Conservation (phyloP, 1,140 invertebrate genomes). For the Dryas iulia region DNA sequence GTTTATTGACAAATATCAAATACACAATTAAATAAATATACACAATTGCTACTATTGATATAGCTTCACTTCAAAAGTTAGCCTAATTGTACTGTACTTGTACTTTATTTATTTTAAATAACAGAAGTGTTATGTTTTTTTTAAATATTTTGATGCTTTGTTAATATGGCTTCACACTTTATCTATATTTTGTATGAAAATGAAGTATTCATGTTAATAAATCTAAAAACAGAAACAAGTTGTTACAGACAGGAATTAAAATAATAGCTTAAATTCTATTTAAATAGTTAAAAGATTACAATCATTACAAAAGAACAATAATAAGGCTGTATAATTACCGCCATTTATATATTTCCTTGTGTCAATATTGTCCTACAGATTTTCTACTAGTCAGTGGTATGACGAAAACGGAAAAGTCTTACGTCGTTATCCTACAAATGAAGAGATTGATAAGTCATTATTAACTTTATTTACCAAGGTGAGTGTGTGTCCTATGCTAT, state of each 20-base stretch:
- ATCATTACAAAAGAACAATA: not conserved
- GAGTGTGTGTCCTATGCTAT: slow-evolving; percentile 8
- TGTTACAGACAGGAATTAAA: too few relatives aligned
- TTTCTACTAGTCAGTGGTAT: slow-evolving; percentile 89
- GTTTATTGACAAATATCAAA: too few relatives aligned
- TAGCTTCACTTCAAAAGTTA: too few relatives aligned
- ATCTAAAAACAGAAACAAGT: too few relatives aligned
- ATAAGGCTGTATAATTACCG: not conserved
- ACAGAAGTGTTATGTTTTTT: too few relatives aligned
- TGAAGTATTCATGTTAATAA: not conserved
- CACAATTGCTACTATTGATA: too few relatives aligned
- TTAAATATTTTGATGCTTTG: too few relatives aligned
- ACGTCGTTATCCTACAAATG: slow-evolving; percentile 71
- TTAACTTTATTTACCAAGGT: slow-evolving; percentile 81
- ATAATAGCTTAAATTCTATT: not conserved
- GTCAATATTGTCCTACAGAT: slow-evolving; percentile 72
- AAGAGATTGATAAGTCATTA: slow-evolving; percentile 81
- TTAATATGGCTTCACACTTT: too few relatives aligned
- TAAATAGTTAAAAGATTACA: not conserved
- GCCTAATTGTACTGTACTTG: too few relatives aligned
- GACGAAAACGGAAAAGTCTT: slow-evolving; percentile 86
- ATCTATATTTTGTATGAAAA: too few relatives aligned
- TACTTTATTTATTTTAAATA: too few relatives aligned
- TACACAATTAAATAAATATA: too few relatives aligned
- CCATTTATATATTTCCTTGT: slow-evolving; percentile 8